These are phyloP conservation scores for Subacronicta megacephala DNA, from an alignment of 2,888 invertebrate species.

Conservation along the genomic window DNA sequence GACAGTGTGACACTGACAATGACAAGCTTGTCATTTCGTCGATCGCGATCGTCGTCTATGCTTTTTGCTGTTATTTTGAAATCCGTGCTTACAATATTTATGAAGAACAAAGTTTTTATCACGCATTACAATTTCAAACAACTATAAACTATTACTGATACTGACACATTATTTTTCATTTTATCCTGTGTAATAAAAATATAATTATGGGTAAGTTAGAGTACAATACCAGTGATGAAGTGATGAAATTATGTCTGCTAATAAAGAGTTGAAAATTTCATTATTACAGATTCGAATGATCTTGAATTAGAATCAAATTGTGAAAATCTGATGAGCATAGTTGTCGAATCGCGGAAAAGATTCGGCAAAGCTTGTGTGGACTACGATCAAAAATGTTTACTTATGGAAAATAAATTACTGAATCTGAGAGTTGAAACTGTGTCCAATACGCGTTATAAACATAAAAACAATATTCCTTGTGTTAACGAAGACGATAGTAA, in stretches of 20 bases:
- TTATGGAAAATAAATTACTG: slow-evolving; percentile 77
- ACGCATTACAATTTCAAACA: too few species aligned
- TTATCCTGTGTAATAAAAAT: too few species aligned
- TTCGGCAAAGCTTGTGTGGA: slow-evolving; percentile 79
- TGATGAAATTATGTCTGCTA: too few species aligned
- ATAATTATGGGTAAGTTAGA: slow-evolving; percentile 36
- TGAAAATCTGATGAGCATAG: slow-evolving; percentile 81
- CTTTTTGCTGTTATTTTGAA: slow-evolving; percentile 1
- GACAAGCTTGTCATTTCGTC: too few species aligned
- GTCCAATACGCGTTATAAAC: slow-evolving; percentile 71
- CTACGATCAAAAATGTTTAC: slow-evolving; percentile 73
- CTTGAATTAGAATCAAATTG: slow-evolving; percentile 73
- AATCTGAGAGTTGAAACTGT: slow-evolving; percentile 75
- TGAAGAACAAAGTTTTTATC: too few species aligned
- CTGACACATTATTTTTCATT: too few species aligned
- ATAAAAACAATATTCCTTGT: slow-evolving; percentile 64
- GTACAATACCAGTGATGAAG: too few species aligned
- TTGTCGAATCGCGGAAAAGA: slow-evolving; percentile 83
- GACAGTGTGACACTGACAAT: too few species aligned
- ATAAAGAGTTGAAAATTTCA: background rate
- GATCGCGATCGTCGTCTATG: too few species aligned
- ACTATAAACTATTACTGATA: too few species aligned
- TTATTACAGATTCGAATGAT: slow-evolving; percentile 67
- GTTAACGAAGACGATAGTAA: slow-evolving; percentile 62
- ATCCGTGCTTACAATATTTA: background rate